Evolutionary conservation across 2,797 vertebrate genomes (phyloP).

Genomic region (Pagetopsis macropterus): DNA sequence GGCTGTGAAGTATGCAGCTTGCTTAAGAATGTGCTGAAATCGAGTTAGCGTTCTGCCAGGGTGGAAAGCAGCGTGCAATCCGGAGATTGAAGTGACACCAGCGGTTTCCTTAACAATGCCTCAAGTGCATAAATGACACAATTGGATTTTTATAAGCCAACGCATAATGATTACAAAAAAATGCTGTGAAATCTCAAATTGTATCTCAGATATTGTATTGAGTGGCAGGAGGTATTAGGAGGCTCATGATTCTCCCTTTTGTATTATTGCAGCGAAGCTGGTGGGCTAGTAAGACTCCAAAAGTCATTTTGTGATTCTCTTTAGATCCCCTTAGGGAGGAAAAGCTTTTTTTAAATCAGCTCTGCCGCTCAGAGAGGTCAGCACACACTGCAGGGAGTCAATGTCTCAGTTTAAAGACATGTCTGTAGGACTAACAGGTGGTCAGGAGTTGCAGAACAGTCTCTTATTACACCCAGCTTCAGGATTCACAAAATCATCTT

Average conservation of each 20-base stretch:
- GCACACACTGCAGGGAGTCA: not conserved
- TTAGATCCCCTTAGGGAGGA: conserved; percentile 21
- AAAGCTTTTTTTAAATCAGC: conserved; percentile 26
- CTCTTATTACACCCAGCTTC: not conserved
- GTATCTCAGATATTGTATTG: conserved; percentile 26
- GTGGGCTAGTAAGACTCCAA: not conserved
- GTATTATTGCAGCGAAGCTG: conserved; percentile 14
- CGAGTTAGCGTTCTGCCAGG: conserved; percentile 27
- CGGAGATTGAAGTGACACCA: conserved; percentile 47
- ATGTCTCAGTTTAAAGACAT: conserved; percentile 14
- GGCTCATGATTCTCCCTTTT: conserved; percentile 34
- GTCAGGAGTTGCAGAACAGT: not conserved
- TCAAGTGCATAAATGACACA: conserved; percentile 38
- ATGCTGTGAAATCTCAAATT: conserved; percentile 36
- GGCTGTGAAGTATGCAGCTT: conserved; percentile 29
- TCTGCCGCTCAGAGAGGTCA: conserved; percentile 31
- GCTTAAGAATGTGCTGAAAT: conserved; percentile 9
- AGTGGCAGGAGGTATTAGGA: conserved; percentile 35
- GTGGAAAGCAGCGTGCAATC: conserved; percentile 9
- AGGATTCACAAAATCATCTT: not conserved
- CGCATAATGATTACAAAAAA: conserved; percentile 23
- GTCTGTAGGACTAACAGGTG: conserved; percentile 7
- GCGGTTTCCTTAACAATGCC: conserved; percentile 36
- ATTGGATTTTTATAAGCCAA: conserved; percentile 41
- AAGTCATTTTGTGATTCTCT: conserved; percentile 25